These are phyloP conservation scores for Pantherophis alleghaniensis DNA, from an alignment of 2,797 vertebrate species.

Conservation along the genomic window DNA sequence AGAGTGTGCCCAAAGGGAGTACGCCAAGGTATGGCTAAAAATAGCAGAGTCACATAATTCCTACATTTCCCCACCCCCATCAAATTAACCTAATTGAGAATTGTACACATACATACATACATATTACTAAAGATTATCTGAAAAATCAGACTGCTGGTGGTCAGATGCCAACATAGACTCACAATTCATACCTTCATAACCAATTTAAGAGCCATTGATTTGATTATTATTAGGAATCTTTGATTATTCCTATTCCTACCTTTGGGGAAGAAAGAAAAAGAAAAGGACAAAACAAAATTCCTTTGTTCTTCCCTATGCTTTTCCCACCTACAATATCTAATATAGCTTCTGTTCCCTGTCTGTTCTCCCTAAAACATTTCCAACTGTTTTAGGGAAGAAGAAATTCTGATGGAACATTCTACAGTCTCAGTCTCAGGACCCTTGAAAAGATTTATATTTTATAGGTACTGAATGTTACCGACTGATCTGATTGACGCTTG, in stretches of 20 bases:
- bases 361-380: not conserved
- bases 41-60: not conserved
- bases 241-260: too few species aligned
- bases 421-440: not conserved
- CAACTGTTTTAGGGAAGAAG: not conserved
- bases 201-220: not conserved
- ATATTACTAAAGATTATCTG: not conserved
- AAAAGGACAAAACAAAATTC: too few species aligned
- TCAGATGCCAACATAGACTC: not conserved
- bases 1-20: not conserved
- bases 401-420: not conserved
- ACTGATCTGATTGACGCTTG: slow-evolving; percentile 34
- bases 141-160: not conserved
- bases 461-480: not conserved
- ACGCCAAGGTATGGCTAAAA: not conserved
- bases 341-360: not conserved
- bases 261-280: not conserved
- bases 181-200: not conserved
- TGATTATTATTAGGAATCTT: too few species aligned
- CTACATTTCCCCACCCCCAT: not conserved
- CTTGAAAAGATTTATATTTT: not conserved
- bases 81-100: not conserved
- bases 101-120: too few species aligned
- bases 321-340: not conserved
- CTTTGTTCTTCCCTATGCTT: not conserved